Evolutionary conservation across 1,140 invertebrate genomes (phyloP).

Genomic region (Cyrtorhinus lividipennis): DNA sequence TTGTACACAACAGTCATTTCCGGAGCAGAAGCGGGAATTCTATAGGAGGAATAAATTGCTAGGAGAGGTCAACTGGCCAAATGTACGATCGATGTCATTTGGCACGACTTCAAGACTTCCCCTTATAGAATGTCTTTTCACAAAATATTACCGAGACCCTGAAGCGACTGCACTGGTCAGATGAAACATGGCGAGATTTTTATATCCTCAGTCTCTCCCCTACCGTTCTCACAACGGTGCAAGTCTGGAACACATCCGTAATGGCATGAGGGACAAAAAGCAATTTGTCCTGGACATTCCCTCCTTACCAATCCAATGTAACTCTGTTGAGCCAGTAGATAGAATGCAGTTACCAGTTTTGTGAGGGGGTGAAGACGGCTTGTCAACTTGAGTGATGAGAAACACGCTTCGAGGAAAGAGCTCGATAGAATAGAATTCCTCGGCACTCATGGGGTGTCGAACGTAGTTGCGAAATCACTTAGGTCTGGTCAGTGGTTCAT

Average conservation of each 20-base stretch:
- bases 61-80: not conserved
- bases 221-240: not conserved
- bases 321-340: too few species aligned
- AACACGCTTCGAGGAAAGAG: too few species aligned
- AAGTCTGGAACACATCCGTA: not conserved
- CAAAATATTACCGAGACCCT: not conserved
- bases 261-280: not conserved
- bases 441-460: too few species aligned
- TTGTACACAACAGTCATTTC: too few species aligned
- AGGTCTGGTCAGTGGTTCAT: too few species aligned
- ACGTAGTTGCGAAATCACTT: too few species aligned
- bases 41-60: too few species aligned
- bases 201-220: not conserved
- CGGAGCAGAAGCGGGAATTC: too few species aligned
- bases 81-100: not conserved
- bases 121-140: not conserved
- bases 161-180: not conserved
- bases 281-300: not conserved
- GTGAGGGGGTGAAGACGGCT: not conserved
- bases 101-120: not conserved
- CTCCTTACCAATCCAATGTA: too few species aligned
- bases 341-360: too few species aligned
- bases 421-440: too few species aligned
- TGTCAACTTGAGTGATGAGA: not conserved
- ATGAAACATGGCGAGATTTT: not conserved